Percentiles rank a stretch among this genome's conserved stretches.
phyloP scores from a whole-genome alignment of 1,140 invertebrate genomes.

The Drosophila navojoa region DNA sequence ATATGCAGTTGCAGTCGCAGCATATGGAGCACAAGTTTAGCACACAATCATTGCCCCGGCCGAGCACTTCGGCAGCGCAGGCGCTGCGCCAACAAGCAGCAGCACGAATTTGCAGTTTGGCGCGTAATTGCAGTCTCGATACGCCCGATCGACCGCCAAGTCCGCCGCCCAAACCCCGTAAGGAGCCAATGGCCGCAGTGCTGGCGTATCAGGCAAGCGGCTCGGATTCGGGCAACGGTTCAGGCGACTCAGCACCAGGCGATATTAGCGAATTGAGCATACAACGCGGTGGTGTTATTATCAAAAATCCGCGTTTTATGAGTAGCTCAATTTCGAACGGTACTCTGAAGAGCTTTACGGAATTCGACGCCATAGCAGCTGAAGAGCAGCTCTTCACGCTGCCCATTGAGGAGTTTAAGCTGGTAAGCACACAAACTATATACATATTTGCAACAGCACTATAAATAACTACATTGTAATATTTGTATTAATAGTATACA shows the following conservation, averaged over 20 bases:
- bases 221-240: conserved; percentile 94
- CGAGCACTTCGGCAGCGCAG: conserved; percentile 63
- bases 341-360: conserved; percentile 86
- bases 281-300: conserved; percentile 85
- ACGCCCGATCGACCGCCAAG: conserved; percentile 74
- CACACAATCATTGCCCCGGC: conserved; percentile 86
- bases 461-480: not conserved
- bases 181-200: conserved; percentile 84
- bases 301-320: conserved; percentile 86
- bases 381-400: conserved; percentile 87
- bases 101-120: conserved; percentile 76
- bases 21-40: conserved; percentile 84
- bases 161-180: conserved; percentile 89
- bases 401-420: conserved; percentile 85
- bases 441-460: not conserved
- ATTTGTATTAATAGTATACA: not conserved
- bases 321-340: conserved; percentile 85
- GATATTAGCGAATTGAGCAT: conserved; percentile 84
- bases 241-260: conserved; percentile 91
- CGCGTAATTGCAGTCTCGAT: conserved; percentile 85
- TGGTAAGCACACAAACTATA: conserved; percentile 40
- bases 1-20: conserved; percentile 59
- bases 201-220: conserved; percentile 91
- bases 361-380: conserved; percentile 87
- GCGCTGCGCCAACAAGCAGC: conserved; percentile 57